Evolutionary conservation across 2,797 vertebrate genomes (phyloP).

Genomic region (Pachyuromys duprasi): DNA sequence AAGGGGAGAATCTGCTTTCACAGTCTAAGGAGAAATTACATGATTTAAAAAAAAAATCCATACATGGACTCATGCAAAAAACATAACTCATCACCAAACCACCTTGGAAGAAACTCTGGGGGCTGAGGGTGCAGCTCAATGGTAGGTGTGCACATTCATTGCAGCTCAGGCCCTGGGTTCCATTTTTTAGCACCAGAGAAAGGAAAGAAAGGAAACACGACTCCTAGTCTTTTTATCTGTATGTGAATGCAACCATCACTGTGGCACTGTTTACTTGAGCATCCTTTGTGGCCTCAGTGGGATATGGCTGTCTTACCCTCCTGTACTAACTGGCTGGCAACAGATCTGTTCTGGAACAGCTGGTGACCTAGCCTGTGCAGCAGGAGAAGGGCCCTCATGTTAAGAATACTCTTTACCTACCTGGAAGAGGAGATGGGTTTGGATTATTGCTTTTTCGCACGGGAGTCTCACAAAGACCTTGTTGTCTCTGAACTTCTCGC

Average conservation of each 20-base stretch:
- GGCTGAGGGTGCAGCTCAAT: not conserved
- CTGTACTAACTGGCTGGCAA: conserved; percentile 55
- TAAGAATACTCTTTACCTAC: conserved; percentile 2
- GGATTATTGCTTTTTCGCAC: conserved; percentile 6
- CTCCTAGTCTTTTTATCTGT: not conserved
- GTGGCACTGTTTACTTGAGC: conserved; percentile 15
- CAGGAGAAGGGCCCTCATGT: not conserved
- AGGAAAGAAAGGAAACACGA: not conserved
- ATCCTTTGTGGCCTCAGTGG: conserved; percentile 44
- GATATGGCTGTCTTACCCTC: conserved; percentile 21
- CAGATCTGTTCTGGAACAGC: not conserved
- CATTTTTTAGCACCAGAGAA: not conserved
- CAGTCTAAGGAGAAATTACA: conserved; percentile 14
- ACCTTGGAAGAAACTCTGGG: conserved; percentile 30
- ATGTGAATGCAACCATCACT: conserved; percentile 24
- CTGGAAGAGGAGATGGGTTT: conserved; percentile 7
- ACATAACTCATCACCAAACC: conserved; percentile 11
- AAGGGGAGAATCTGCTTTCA: conserved; percentile 7
- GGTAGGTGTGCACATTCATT: not conserved
- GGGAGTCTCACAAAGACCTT: not conserved
- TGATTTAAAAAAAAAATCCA: conserved; percentile 31
- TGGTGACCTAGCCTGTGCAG: not conserved
- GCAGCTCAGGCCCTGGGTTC: not conserved
- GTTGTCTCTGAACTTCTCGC: not conserved
- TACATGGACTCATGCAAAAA: not conserved